Base-by-base conservation (phyloP, 2,797 vertebrate genomes). In the Sarcoramphus papa region DNA sequence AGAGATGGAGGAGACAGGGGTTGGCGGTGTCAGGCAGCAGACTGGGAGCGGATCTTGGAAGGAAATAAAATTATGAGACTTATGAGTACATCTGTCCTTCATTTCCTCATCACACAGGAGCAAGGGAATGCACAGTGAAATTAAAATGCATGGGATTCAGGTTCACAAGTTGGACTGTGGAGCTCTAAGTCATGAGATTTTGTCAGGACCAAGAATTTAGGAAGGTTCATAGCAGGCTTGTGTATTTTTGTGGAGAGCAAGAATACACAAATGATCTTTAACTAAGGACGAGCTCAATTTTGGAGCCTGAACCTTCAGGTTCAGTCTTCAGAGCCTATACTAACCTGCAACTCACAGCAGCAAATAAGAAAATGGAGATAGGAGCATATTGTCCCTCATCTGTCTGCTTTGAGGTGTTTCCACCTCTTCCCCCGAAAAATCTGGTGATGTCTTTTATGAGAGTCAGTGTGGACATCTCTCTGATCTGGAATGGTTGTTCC, bases 371-470 rank as follows among this genome's bases (percentile, higher is more conserved):
- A 85, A 65, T 13, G 33, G 68, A 80, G 33, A 57, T 35, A 73
- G 51, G 51, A 90, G 12, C 54, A 57, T 27, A 33, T 10, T 40
- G 22, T 63, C 40, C 15, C 43, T 67, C 56, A 45, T 33, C 57
- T 77, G 33, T 90, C 45, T 92, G 59, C 24, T 92, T 60, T 67
- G 56, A 74, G 45, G 12, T 67, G 91, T 93, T 93, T 43, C 48
- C 14, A 53, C 8, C 23, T 87, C 79, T 40, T 1, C 23, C 7
- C 28, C 12, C 2, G 0, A 0, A 11, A 53, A 70, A 68, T 57
- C 10, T 67, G 25, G 8, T 48, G 8, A 31, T 41, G 28, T 22
- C 48, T 82, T 85, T 60, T 17, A 41, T 53, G 30, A 82, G 47
- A 80, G 21, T 56, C 41, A 47, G 10, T 30, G 15, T 24, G 33